Evolutionary conservation across 2,797 vertebrate genomes (phyloP).

Genomic region (Pangasius sanitwongsei): DNA sequence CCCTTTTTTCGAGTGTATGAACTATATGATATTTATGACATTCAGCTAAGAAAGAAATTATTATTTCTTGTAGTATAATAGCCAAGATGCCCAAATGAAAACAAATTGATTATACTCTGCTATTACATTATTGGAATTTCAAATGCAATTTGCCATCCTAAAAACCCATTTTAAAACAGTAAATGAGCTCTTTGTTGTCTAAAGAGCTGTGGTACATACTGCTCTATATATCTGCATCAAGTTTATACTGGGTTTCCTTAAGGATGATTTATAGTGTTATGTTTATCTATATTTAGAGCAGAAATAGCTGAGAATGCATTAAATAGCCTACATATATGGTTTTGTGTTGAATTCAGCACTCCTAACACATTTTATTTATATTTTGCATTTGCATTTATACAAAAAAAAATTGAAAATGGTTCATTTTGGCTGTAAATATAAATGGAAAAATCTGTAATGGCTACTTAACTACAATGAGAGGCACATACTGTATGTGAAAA

Average conservation of each 20-base stretch:
- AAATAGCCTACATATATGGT: not conserved
- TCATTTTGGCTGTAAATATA: not conserved
- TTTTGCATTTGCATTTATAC: not conserved
- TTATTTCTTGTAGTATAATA: not conserved
- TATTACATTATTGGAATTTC: not conserved
- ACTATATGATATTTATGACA: not conserved
- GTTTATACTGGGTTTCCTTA: not conserved
- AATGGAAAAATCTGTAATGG: not conserved
- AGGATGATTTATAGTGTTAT: not conserved
- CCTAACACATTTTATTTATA: not conserved
- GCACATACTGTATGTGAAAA: not conserved
- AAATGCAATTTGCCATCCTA: not conserved
- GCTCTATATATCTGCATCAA: not conserved
- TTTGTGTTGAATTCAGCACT: not conserved
- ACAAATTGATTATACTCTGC: not conserved
- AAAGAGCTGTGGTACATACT: not conserved
- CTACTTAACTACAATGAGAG: not conserved
- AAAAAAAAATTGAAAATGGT: not conserved
- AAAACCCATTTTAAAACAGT: not conserved
- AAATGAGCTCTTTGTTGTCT: not conserved
- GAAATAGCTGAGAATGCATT: not conserved
- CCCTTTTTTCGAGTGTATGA: not conserved
- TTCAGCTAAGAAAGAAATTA: not conserved
- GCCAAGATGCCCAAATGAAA: not conserved
- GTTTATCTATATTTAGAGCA: not conserved